A percentile compares a stretch with the other conserved stretches of the same genome.
These are phyloP conservation scores for Strigops habroptila DNA, from an alignment of 2,113 vertebrate genomes.

Conservation along the genomic window DNA sequence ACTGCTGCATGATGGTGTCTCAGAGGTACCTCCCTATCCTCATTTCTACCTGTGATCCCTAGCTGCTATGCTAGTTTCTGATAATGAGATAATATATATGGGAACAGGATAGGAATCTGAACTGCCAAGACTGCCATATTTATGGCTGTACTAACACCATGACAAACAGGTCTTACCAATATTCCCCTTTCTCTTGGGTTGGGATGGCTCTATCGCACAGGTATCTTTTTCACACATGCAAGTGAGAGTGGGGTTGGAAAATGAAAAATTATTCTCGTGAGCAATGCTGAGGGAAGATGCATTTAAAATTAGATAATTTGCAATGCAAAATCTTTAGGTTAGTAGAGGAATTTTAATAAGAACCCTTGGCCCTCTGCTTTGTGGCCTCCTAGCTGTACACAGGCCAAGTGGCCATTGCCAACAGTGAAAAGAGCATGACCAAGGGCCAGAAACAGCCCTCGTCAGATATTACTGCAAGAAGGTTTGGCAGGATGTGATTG, in stretches of 20 bases:
- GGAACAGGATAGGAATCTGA: neutral
- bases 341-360: neutral
- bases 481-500: neutral
- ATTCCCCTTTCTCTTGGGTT: neutral
- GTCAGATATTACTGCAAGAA: neutral
- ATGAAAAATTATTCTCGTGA: neutral
- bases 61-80: neutral
- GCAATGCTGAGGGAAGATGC: neutral
- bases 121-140: neutral
- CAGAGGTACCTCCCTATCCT: neutral
- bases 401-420: neutral
- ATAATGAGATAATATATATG: neutral
- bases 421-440: neutral
- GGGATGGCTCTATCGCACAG: neutral
- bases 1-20: neutral
- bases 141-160: neutral
- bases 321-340: neutral
- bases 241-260: neutral
- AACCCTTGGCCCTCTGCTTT: neutral
- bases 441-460: neutral
- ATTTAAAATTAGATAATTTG: neutral
- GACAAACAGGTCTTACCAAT: neutral
- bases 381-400: neutral
- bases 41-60: neutral
- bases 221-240: fast-evolving